Base-by-base conservation (phyloP, 1,140 invertebrate genomes). In the Cotesia chilonis region DNA sequence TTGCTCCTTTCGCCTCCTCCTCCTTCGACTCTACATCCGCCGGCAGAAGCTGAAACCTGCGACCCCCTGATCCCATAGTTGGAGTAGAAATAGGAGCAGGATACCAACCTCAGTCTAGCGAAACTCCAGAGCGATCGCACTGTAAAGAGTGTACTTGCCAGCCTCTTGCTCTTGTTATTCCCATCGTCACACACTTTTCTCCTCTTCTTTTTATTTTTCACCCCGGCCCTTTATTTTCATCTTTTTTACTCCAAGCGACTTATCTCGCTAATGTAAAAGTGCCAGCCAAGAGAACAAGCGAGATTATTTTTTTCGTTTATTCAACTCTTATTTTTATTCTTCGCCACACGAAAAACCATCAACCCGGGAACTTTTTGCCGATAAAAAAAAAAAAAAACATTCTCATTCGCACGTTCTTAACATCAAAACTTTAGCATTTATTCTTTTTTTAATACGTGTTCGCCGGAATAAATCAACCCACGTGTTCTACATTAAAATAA, bases 191-290 rank as follows among this genome's bases (percentile, higher is more conserved):
- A 47, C 5, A 7, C 20, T 37, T 68, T 65, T 61, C 52, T 54
- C 51, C 52, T 7, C 70, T 59, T 14, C 37, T 37, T 51, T 70
- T n/a, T 61, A 12, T 17, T 59, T 70, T 51, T 1, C 35, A 14
- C 9, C 37, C 38, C 6, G 12, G 10, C 55, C 28, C 37, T 54
- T 70, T 64, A n/a, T 17, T 72, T 47, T 55, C 41, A 41, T 55
- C 73, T 67, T 73, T 73, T 65, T 70, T 65, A 55, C 55, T 64
- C 70, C 41, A 7, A 47, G 28, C 71, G 68, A 76, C 65, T 81
- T 82, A 81, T 81, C 81, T 77, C 76, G 59, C 75, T 76, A 78
- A 82, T 80, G 79, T 76, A 77, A 80, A 79, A 78, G 77, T 77
- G 76, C 41, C 41, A 47, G 41, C 41, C 63, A 9, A 17, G 9